Evolutionary conservation across 2,113 vertebrate species (phyloP).

Genomic region (Platysternon megacephalum): DNA sequence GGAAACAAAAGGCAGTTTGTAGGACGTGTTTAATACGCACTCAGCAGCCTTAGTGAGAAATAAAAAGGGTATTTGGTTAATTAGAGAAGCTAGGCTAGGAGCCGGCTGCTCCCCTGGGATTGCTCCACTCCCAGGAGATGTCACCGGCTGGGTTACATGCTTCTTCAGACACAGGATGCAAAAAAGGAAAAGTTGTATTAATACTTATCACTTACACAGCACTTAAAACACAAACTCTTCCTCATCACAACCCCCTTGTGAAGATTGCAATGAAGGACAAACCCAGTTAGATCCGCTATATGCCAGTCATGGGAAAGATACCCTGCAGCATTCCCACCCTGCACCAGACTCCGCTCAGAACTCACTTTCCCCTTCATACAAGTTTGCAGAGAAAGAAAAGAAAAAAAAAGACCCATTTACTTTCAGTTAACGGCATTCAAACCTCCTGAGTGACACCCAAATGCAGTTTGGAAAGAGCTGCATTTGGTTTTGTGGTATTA

Average conservation of each 20-base stretch:
- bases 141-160: not conserved
- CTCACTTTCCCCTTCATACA: not conserved
- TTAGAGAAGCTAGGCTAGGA: not conserved
- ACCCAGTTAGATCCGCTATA: not conserved
- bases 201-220: not conserved
- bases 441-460: not conserved
- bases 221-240: not conserved
- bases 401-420: not conserved
- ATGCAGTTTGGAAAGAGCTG: not conserved
- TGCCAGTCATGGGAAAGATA: not conserved
- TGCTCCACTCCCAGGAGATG: not conserved
- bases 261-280: constrained; percentile 40
- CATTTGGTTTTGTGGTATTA: not conserved
- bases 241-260: not conserved
- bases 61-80: constrained; percentile 18
- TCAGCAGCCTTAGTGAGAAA: not conserved
- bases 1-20: constrained; percentile 84
- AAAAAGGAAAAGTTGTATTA: constrained; percentile 18
- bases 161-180: not conserved
- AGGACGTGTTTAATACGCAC: not conserved
- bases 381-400: not conserved
- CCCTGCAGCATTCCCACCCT: not conserved
- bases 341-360: not conserved
- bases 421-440: not conserved
- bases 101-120: not conserved